Evolutionary conservation across 2,797 vertebrate species (phyloP).

Genomic region (Scarus forsteni): DNA sequence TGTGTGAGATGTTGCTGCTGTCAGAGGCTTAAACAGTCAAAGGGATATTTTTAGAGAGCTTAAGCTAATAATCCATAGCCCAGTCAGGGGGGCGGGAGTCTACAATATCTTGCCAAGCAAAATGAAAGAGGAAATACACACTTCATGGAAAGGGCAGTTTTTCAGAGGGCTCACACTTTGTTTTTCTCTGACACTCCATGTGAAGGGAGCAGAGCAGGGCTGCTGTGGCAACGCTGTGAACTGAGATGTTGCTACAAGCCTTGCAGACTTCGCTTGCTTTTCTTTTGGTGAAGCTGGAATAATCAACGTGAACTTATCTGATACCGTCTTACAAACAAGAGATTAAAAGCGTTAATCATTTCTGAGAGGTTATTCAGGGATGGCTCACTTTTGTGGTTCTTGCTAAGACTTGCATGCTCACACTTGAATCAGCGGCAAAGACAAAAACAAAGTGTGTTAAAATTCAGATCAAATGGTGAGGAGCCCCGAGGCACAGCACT

Average conservation of each 20-base stretch:
- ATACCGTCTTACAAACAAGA: not conserved
- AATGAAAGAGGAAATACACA: conserved; percentile 69
- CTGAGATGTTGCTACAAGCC: conserved; percentile 11
- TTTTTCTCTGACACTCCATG: conserved; percentile 45
- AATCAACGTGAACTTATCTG: no score
- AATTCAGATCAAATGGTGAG: no score
- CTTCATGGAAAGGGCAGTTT: conserved; percentile 68
- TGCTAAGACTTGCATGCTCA: no score
- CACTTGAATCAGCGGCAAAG: no score
- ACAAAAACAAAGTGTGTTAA: no score
- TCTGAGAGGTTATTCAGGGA: no score
- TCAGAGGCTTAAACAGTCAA: conserved; percentile 83
- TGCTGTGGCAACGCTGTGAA: conserved; percentile 31
- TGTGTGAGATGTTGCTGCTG: conserved; percentile 81
- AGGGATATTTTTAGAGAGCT: conserved; percentile 86
- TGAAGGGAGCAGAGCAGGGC: conserved; percentile 53
- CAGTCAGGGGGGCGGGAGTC: conserved; percentile 57
- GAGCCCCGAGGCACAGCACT: no score
- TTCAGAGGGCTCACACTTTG: conserved; percentile 60
- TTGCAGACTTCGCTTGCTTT: not conserved
- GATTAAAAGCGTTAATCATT: not conserved
- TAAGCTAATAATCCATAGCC: conserved; percentile 85
- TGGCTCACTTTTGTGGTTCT: no score
- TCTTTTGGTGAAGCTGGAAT: conserved; percentile 14
- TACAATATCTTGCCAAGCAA: conserved; percentile 73